phyloP scores from a whole-genome alignment of 2,797 vertebrate species.

The Phalanger gymnotis region DNA sequence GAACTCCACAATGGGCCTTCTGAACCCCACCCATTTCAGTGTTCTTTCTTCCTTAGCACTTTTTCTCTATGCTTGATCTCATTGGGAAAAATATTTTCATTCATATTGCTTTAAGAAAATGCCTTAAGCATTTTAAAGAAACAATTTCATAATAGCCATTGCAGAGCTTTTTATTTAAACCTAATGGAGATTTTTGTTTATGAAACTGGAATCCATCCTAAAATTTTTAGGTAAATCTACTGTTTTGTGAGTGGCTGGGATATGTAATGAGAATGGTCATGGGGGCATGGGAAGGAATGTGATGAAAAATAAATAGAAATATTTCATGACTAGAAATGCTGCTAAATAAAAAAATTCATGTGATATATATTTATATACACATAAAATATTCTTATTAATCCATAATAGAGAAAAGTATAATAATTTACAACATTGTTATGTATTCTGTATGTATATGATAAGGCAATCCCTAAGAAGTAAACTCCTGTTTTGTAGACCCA shows the following conservation, averaged over 20 bases:
- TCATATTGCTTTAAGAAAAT: neutral
- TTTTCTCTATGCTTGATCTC: neutral
- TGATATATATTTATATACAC: neutral
- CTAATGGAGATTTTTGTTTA: neutral
- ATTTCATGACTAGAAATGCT: neutral
- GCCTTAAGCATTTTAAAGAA: neutral
- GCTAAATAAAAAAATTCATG: neutral
- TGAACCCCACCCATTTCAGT: neutral
- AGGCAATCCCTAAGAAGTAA: slow-evolving; percentile 21
- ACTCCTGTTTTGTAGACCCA: slow-evolving; percentile 12
- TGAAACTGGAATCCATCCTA: neutral
- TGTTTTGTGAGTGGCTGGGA: neutral
- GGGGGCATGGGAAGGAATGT: neutral
- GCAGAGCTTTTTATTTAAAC: neutral
- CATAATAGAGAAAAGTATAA: neutral
- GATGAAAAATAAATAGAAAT: neutral
- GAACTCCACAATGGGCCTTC: neutral
- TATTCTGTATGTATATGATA: slow-evolving; percentile 4
- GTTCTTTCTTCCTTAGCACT: neutral
- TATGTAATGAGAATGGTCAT: neutral
- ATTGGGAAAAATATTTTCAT: neutral
- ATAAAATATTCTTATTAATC: neutral
- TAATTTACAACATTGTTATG: slow-evolving; percentile 1
- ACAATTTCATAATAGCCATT: neutral
- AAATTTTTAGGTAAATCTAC: neutral